Base-by-base conservation (phyloP, 30 jellyfish, hydroid and myxozoan genomes). In the Cassiopea andromeda region DNA sequence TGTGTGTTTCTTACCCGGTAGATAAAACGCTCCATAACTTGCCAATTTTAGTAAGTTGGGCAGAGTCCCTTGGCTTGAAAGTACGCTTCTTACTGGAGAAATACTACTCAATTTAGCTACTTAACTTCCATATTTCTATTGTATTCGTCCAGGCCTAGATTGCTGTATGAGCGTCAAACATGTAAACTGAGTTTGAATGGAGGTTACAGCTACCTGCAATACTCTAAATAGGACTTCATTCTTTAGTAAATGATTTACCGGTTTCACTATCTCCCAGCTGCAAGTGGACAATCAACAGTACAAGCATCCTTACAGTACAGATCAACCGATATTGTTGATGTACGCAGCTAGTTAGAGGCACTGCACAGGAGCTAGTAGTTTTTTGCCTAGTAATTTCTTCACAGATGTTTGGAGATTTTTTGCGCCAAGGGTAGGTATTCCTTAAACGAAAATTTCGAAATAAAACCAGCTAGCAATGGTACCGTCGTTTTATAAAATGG, bases 201-300 rank as follows among this genome's bases (percentile, higher is more conserved):
- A 83, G 91, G 91, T 83, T 82, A 70, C 84, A 87, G 72, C 84
- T 46, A 87, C 94, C 94, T 15, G 94, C 79, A 45, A 69, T 43
- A 19, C 17, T 9, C 67, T 48, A 66, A 77, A 77, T 66, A 68
- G 76, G 68, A 70, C 71, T 58, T 46, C 67, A 68, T 75, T 77
- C 61, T 19, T 70, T 15, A 46, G 73, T 74, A 61, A 76, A 76
- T 67, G 81, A 38, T 57, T 47, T 13, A 87, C 94, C 94, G 18
- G 94, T 77, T 45, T 27, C 38, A 75, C 72, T 60, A 71, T 61
- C n/a, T 17, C 38, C 66, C 94, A 76, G 89, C 70, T 87, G 94
- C 17, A 19, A 67, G 60, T 27, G 70, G 79, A 49, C 77, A 48
- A 78, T 69, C 74, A 72, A 87, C 18, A 75, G 12, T 73, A 85